Percentiles rank a stretch among this genome's conserved stretches.
These are phyloP conservation scores for Drosophila parthenogenetica DNA, from an alignment of 2,888 invertebrate species.

Conservation along the genomic window DNA sequence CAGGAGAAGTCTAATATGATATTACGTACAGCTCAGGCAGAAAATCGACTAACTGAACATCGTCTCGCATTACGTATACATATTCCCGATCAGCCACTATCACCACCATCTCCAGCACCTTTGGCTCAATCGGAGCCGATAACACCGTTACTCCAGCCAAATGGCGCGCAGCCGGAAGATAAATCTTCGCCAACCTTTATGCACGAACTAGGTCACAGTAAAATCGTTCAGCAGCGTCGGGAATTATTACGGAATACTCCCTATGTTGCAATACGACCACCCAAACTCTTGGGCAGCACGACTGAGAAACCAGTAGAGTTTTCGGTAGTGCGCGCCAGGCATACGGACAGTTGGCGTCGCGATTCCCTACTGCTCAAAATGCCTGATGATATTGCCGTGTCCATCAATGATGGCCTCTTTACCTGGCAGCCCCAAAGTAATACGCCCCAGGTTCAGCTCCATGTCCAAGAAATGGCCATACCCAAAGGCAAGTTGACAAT, in stretches of 20 bases:
- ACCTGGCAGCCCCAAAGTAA: slow-evolving; percentile 63
- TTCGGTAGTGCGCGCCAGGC: slow-evolving; percentile 63
- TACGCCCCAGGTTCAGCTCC: slow-evolving; percentile 67
- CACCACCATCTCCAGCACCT: slow-evolving; percentile 61
- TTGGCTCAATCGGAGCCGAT: slow-evolving; percentile 77
- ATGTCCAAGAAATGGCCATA: slow-evolving; percentile 82
- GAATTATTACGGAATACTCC: slow-evolving; percentile 80
- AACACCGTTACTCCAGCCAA: slow-evolving; percentile 64
- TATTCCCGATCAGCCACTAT: slow-evolving; percentile 57
- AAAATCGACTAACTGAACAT: slow-evolving; percentile 70
- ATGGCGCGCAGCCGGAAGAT: slow-evolving; percentile 42
- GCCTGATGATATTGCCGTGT: slow-evolving; percentile 84
- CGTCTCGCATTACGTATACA: slow-evolving; percentile 65
- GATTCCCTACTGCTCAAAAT: slow-evolving; percentile 83
- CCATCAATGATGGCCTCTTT: slow-evolving; percentile 82
- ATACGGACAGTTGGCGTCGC: slow-evolving; percentile 77
- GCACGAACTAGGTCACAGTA: slow-evolving; percentile 63
- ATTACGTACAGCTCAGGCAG: slow-evolving; percentile 68
- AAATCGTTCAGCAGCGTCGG: slow-evolving; percentile 71
- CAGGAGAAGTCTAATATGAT: slow-evolving; percentile 69
- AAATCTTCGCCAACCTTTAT: slow-evolving; percentile 26
- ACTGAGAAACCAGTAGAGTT: slow-evolving; percentile 61
- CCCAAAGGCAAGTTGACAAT: slow-evolving; percentile 88
- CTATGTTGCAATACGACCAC: slow-evolving; percentile 79
- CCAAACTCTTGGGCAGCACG: slow-evolving; percentile 55